Evolutionary conservation across 2,113 vertebrate genomes (phyloP).

Genomic region (Grammatotria lemairii): DNA sequence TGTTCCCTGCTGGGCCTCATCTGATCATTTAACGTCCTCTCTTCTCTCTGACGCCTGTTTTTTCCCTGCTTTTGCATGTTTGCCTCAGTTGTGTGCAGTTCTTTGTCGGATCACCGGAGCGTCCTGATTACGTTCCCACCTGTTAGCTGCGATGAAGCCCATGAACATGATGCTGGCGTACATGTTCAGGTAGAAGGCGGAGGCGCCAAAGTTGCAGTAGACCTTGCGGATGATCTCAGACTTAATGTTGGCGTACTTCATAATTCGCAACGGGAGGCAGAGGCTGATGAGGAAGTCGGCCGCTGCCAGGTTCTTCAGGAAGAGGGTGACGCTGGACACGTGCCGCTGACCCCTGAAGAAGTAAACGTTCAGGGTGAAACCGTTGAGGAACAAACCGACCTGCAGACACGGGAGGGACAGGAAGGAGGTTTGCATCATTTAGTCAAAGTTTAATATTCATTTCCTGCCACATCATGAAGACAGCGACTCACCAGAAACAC

Average conservation of each 20-base stretch:
- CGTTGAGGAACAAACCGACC: conserved; percentile 60
- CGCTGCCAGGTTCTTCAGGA: conserved; percentile 66
- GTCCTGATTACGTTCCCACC: conserved; percentile 5
- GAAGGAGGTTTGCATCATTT: background rate
- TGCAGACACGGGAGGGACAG: background rate
- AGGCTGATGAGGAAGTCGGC: conserved; percentile 68
- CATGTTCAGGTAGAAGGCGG: conserved; percentile 70
- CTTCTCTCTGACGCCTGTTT: background rate
- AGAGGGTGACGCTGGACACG: conserved; percentile 47
- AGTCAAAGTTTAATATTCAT: too few species aligned
- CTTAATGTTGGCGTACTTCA: conserved; percentile 7
- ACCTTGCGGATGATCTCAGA: background rate
- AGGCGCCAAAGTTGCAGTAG: conserved; percentile 61
- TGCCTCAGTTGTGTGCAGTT: background rate
- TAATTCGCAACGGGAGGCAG: conserved; percentile 55
- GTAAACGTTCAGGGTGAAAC: conserved; percentile 61
- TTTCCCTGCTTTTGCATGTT: background rate
- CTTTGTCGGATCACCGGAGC: background rate
- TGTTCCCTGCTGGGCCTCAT: background rate
- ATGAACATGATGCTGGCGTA: conserved; percentile 75
- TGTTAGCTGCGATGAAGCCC: conserved; percentile 68
- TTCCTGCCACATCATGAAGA: background rate
- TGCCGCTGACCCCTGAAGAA: conserved; percentile 27
- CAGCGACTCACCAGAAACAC: conserved; percentile 43
- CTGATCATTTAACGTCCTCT: background rate